Evolutionary conservation across 1,140 invertebrate genomes (phyloP).

Genomic region (Macrobrachium rosenbergii): DNA sequence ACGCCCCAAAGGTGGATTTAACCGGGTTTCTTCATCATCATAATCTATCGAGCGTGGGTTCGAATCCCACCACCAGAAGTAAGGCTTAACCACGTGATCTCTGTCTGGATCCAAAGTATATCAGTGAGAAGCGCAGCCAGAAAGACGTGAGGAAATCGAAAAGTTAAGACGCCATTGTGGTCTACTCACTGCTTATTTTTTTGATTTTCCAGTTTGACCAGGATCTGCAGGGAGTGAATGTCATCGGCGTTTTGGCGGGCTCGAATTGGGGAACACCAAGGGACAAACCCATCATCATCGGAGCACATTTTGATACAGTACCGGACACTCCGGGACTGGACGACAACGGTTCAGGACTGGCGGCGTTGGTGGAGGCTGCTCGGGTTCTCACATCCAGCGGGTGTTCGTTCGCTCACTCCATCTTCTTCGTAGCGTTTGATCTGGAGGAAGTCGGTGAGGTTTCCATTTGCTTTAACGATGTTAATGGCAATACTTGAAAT

Average conservation of each 20-base stretch:
- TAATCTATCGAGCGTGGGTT: no score
- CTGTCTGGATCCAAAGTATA: no score
- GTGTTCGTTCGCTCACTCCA: constrained; percentile 68
- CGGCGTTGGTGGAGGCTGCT: constrained; percentile 71
- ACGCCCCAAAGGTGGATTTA: no score
- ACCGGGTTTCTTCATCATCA: no score
- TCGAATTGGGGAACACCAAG: constrained; percentile 68
- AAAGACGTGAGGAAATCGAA: no score
- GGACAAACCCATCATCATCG: constrained; percentile 70
- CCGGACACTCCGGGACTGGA: constrained; percentile 68
- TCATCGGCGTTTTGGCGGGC: constrained; percentile 71
- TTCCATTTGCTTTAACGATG: not conserved
- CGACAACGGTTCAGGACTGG: constrained; percentile 72
- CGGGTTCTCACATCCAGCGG: constrained; percentile 68
- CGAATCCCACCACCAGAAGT: no score
- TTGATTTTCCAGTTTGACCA: constrained; percentile 41
- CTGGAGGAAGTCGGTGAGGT: constrained; percentile 69
- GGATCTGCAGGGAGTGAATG: constrained; percentile 68
- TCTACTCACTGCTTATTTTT: not conserved
- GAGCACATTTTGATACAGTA: constrained; percentile 72
- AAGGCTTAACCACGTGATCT: no score
- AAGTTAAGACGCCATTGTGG: not conserved
- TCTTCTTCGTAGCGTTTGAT: constrained; percentile 73
- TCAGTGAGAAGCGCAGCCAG: no score
- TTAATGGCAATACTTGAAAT: no score